Base-by-base conservation (phyloP, 2,888 invertebrate genomes). In the Acanthopleura granulata region DNA sequence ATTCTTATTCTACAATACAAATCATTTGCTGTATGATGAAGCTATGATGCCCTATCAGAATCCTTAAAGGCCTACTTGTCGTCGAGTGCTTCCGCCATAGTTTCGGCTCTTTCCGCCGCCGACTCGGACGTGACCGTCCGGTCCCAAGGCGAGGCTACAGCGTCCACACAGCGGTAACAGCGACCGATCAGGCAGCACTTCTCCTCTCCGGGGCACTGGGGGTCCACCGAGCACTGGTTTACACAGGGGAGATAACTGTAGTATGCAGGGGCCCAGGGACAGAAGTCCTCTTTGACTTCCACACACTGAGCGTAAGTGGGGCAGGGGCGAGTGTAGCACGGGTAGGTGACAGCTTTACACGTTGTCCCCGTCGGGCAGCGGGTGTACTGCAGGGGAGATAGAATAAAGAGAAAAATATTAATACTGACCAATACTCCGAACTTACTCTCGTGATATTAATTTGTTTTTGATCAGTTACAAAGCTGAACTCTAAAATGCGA, bases 61-160 rank as follows among this genome's bases (percentile, higher is more conserved):
- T 9, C 40, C 9, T 40, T 3, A 3, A 40, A 9, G 9, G 40
- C 9, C 40, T 40, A 40, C 40, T 40, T 40, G 40, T 40, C 40
- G 4, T 40, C 40, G 40, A 40, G 3, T 6, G 40, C 40, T 40
- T 40, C 57, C 18, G 18, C 57, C 57, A 18, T 57, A 22, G 57
- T 6, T 18, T 57, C 57, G 6, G 57, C 57, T 22, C 57, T 18
- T 57, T 57, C 57, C n/a, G 18, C 3, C 57, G 57, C 57, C 12
- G 57, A 57, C 57, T 57, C 57, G 22, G 57, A 57, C 1, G 57
- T 57, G 57, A 57, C 57, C 57, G 57, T 57, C 57, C 57, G 18
- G 57, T 57, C 57, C 57, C 57, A 57, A 22, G 57, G 57, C 6
- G 57, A 57, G 22, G 3, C 57, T 6, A 57, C 57, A 18, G 57